Base-by-base conservation (phyloP, 2,797 vertebrate species). In the Pygocentrus nattereri region DNA sequence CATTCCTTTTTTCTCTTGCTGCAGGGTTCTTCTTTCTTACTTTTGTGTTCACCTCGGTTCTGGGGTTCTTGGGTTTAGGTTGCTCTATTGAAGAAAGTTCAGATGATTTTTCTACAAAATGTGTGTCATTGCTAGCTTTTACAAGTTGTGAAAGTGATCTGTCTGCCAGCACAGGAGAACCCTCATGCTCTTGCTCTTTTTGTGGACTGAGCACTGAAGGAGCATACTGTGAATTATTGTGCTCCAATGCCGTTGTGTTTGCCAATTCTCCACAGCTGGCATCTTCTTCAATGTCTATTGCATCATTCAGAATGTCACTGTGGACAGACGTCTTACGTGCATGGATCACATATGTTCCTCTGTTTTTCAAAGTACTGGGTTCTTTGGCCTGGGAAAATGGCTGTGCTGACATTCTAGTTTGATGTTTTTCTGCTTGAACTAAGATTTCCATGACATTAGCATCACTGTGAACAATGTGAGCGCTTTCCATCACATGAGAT, bases 301-400 rank as follows among this genome's bases (percentile, higher is more conserved):
- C 25, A 54, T 70, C 49, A 64, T 76, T 85, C 19, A 70, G 44
- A 56, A 49, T 18, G 25, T 84, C 82, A 49, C 25, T 27, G n/a
- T 65, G 71, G 7, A n/a, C n/a, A 3, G 65, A 58, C 19, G 41
- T 6, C 15, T 12, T 7, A 21, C 0, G 44, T n/a, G 78, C 34
- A 4, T 90, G 87, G 52, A 92, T 19, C 7, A 90, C 78, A 86
- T 91, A 92, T 0, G 89, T 91, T n/a, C 56, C 62, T 80, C 92
- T 91, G 84, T 86, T 87, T 84, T 70, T 88, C 18, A 81, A 25
- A 69, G 67, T 87, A 18, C 19, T 78, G 30, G 11, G 38, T 64
- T 72, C 21, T 31, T 79, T 54, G 50, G 18, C 58, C n/a, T 31
- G 61, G 47, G 27, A 25, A 52, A 15, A 41, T 34, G 81, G 52